Conservation (phyloP, 1,140 invertebrate species). For the Cydia amplana region DNA sequence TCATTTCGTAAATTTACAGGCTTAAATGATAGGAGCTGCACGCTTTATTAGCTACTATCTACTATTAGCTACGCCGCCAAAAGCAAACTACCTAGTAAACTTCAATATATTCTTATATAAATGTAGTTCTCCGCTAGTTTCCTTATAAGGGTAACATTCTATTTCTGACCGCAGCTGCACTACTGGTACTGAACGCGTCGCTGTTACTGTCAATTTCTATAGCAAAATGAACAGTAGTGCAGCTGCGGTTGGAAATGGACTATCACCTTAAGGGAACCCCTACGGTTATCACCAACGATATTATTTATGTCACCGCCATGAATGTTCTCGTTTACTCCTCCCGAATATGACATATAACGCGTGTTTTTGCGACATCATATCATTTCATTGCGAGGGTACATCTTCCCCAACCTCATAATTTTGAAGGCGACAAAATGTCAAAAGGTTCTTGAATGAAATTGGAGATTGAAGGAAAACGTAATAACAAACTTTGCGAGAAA, state of each 20-base stretch:
- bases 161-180: too few relatives aligned
- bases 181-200: too few relatives aligned
- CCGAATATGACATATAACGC: conserved; percentile 13
- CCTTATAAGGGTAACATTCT: not conserved
- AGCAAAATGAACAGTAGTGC: too few relatives aligned
- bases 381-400: not conserved
- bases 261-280: not conserved
- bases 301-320: conserved; percentile 27
- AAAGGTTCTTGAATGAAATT: conserved; percentile 10
- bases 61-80: too few relatives aligned
- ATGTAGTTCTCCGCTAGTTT: not conserved
- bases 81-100: too few relatives aligned
- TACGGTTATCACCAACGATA: not conserved
- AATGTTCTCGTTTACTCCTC: conserved; percentile 2
- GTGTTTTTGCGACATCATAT: conserved; percentile 23
- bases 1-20: too few relatives aligned
- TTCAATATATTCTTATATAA: not conserved
- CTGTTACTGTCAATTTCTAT: too few relatives aligned
- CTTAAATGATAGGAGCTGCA: too few relatives aligned
- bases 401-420: conserved; percentile 7
- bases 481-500: conserved; percentile 17
- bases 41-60: too few relatives aligned
- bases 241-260: too few relatives aligned
- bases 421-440: conserved; percentile 13
- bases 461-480: conserved; percentile 15